phyloP scores from a whole-genome alignment of 1,140 invertebrate species.

The Penaeus chinensis region DNA sequence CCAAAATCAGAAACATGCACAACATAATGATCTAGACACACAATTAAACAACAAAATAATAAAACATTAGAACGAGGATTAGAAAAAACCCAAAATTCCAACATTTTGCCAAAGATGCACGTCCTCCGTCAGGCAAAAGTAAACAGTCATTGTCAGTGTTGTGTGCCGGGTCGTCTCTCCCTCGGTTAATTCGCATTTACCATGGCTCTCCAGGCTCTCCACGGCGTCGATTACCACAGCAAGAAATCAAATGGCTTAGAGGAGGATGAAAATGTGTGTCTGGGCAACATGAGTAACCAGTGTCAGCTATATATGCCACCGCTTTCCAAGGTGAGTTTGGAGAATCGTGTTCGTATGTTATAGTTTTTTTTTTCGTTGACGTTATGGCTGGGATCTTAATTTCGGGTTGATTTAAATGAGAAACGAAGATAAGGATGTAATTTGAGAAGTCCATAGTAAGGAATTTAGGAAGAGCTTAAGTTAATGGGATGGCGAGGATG shows the following conservation, averaged over 20 bases:
- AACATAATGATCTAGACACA: too few species aligned
- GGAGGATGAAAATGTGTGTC: neutral
- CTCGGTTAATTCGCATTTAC: neutral
- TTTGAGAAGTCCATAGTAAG: neutral
- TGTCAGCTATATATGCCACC: slow-evolving; percentile 28
- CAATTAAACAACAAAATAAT: too few species aligned
- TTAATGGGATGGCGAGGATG: too few species aligned
- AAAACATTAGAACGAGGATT: too few species aligned
- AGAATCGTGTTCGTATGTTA: neutral
- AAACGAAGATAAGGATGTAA: neutral
- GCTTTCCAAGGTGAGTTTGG: slow-evolving; percentile 18
- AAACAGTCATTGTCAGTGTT: too few species aligned
- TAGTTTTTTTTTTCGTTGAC: too few species aligned
- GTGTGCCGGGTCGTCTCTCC: too few species aligned
- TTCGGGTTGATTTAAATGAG: neutral
- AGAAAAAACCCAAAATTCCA: too few species aligned
- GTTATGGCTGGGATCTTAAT: neutral
- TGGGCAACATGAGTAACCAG: slow-evolving; percentile 29
- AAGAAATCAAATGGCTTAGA: neutral
- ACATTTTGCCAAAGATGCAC: too few species aligned
- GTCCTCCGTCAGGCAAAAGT: too few species aligned
- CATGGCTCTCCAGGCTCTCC: slow-evolving; percentile 27
- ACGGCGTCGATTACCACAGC: slow-evolving; percentile 7
- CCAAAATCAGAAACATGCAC: too few species aligned
- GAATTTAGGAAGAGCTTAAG: too few species aligned